phyloP scores from a whole-genome alignment of 2,888 invertebrate species.

The Drosophila kokeensis region DNA sequence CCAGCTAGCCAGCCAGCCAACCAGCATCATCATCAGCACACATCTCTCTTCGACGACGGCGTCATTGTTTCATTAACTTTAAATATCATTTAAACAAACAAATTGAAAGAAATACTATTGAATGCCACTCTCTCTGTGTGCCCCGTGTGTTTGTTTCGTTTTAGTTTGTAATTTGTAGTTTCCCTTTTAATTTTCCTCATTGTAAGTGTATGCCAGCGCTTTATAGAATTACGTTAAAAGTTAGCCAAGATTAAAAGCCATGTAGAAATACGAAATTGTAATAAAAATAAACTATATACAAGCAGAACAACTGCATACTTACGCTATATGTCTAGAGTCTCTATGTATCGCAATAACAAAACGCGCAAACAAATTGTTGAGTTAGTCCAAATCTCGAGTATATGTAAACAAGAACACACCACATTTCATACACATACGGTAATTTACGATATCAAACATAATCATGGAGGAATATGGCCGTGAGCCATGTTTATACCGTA shows the following conservation, averaged over 20 bases:
- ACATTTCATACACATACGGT: background rate
- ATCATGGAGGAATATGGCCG: conserved; percentile 97
- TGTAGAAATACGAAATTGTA: conserved; percentile 56
- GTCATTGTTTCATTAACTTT: conserved; percentile 60
- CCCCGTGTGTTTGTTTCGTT: conserved; percentile 52
- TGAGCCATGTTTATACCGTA: conserved; percentile 99
- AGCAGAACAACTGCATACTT: conserved; percentile 8
- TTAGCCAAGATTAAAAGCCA: conserved; percentile 49
- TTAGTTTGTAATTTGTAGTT: conserved; percentile 56
- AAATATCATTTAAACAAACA: conserved; percentile 49
- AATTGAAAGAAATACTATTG: conserved; percentile 25
- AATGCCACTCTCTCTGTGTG: conserved; percentile 35
- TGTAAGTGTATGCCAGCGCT: conserved; percentile 36
- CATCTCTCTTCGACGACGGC: conserved; percentile 8
- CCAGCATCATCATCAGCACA: conserved; percentile 17
- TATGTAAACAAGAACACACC: conserved; percentile 28
- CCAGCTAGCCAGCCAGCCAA: background rate
- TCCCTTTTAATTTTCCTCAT: conserved; percentile 1
- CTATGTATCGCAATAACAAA: background rate
- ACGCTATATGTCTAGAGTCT: conserved; percentile 1
- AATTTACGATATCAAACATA: conserved; percentile 17
- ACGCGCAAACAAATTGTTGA: conserved; percentile 19
- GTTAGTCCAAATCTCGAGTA: conserved; percentile 25
- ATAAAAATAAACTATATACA: conserved; percentile 51
- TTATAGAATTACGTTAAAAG: conserved; percentile 39